Evolutionary conservation across 2,797 vertebrate genomes (phyloP).

Genomic region (Amphiprion clarkii): DNA sequence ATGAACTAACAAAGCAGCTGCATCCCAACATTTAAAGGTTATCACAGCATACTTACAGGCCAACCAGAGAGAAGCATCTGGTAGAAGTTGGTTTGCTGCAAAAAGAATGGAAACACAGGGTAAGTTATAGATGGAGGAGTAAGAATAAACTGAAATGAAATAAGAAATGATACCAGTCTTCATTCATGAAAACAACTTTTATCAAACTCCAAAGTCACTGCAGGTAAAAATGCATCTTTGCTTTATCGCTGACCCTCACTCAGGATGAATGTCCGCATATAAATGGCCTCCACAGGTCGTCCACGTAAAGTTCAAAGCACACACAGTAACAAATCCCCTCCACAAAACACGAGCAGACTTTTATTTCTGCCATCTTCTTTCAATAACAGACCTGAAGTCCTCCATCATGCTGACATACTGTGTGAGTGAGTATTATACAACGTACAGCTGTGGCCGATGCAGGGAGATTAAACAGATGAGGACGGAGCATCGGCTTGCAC

Average conservation of each 20-base stretch:
- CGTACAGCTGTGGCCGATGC: conserved; percentile 58
- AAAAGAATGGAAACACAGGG: background rate
- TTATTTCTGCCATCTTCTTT: conserved; percentile 52
- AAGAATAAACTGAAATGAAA: background rate
- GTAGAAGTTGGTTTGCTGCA: conserved; percentile 89
- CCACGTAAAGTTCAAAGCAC: conserved; percentile 64
- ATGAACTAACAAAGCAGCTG: conserved; percentile 5
- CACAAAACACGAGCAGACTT: conserved; percentile 55
- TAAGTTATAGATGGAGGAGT: background rate
- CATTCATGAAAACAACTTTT: background rate
- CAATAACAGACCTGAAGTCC: conserved; percentile 34
- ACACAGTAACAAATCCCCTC: conserved; percentile 52
- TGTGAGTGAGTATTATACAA: conserved; percentile 32
- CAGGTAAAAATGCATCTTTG: background rate
- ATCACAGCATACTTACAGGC: conserved; percentile 88
- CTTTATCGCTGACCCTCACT: conserved; percentile 20
- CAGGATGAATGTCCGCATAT: background rate
- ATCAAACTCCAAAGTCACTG: background rate
- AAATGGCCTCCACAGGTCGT: conserved; percentile 15
- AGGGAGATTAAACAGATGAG: conserved; percentile 62
- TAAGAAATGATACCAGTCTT: background rate
- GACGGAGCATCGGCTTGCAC: conserved; percentile 36
- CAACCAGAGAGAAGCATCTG: conserved; percentile 89
- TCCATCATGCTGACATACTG: conserved; percentile 51
- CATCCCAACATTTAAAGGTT: background rate